Base-by-base conservation (phyloP, 37 sponge, comb jelly and placozoan species). In the Halichondria panicea region DNA sequence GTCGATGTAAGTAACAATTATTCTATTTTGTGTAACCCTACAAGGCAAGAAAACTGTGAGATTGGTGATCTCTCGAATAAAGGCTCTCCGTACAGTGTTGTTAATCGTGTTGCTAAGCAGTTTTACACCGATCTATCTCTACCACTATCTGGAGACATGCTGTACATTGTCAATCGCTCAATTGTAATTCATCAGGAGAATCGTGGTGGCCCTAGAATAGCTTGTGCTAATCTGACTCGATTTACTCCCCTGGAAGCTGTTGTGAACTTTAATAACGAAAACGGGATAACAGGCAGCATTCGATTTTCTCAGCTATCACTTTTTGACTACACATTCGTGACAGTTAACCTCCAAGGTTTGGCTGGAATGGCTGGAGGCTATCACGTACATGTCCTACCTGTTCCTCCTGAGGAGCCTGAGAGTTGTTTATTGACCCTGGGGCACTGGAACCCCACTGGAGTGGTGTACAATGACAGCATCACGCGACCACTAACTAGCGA, bases 41-140 rank as follows among this genome's bases (percentile, higher is more conserved):
- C 33, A 15, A 82, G 58, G 19, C 85, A 68, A 55, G 46, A 0
- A 2, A 25, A 71, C 2, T 93, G 93, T 77, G 83, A 71, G 55
- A 61, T 88, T 15, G 93, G 93, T 24, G 86, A 93, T 46, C 71
- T 93, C 3, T 71, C 89, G 0, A 76, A 72, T 1, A 92, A 87
- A 57, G 62, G 70, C n/a, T 70, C 69, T 33, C 53, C 60, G 13
- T 57, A 84, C 8, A 22, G 33, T 9, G 84, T 92, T 18, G 30
- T 11, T 24, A 54, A 74, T 45, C 53, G 84, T 9, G 22, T 22
- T 3, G 15, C 63, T 7, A 64, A 28, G 39, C 67, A 66, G 43
- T 83, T 87, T 21, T 84, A 79, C 42, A 66, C 78, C 22, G 92
- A 92, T 46, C 61, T 66, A 3, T 54, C 75, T 25, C 73, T 92